Evolutionary conservation across 2,113 vertebrate genomes (phyloP).

Genomic region (Microcebus griseorufus): DNA sequence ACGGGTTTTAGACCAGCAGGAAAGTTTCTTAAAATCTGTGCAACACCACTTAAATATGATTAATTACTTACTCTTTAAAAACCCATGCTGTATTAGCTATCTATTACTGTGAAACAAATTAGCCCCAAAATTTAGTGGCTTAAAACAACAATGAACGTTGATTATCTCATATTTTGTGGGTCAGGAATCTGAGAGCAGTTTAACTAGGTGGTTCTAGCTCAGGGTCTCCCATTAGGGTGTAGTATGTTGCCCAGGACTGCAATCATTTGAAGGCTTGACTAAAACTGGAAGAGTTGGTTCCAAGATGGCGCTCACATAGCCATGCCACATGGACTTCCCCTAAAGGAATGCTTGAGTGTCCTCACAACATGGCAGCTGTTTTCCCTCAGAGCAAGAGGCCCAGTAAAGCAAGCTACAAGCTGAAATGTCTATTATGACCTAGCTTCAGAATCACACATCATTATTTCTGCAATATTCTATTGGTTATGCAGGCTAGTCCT

Average conservation of each 20-base stretch:
- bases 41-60: slow-evolving; percentile 42
- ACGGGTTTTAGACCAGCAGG: neutral
- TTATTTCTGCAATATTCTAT: neutral
- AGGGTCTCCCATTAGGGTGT: accelerated
- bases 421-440: neutral
- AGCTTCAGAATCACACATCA: neutral
- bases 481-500: neutral
- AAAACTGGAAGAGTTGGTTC: neutral
- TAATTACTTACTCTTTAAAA: slow-evolving; percentile 43
- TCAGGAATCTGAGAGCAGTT: neutral
- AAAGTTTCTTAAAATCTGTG: slow-evolving; percentile 36
- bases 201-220: neutral
- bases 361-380: neutral
- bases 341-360: neutral
- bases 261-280: neutral
- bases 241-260: neutral
- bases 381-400: neutral
- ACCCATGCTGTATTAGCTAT: slow-evolving; percentile 14
- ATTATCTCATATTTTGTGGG: neutral
- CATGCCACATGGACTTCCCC: neutral
- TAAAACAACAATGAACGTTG: neutral
- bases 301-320: neutral
- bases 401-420: neutral
- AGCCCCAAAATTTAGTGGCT: neutral
- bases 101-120: slow-evolving; percentile 23